phyloP scores from a whole-genome alignment of 2,888 invertebrate genomes.

The Ochlodes sylvanus region DNA sequence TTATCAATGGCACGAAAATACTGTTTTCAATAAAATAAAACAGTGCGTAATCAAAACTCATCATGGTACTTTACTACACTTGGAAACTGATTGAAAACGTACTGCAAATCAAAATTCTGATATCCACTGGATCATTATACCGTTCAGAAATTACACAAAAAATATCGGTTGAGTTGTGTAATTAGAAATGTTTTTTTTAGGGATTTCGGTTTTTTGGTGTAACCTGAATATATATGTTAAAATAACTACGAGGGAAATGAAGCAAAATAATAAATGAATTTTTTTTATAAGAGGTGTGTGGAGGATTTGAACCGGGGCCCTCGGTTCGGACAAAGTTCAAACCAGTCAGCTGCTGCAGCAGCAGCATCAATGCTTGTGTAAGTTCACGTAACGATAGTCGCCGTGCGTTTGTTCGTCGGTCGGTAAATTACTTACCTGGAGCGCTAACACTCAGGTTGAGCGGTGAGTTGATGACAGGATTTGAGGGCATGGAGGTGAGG shows the following conservation, averaged over 20 bases:
- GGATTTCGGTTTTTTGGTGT: background rate
- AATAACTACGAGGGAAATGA: too few species aligned
- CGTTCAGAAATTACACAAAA: background rate
- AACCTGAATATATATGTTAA: too few species aligned
- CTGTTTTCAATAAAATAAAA: slow-evolving; percentile 5
- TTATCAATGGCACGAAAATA: slow-evolving; percentile 1
- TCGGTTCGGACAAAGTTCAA: too few species aligned
- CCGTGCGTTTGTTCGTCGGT: too few species aligned
- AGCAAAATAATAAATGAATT: too few species aligned
- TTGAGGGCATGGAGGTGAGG: slow-evolving; percentile 90
- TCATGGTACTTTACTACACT: background rate
- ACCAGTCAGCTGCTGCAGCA: too few species aligned
- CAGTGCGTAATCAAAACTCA: background rate
- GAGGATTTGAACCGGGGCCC: too few species aligned
- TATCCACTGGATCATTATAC: slow-evolving; percentile 1
- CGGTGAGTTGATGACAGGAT: slow-evolving; percentile 91
- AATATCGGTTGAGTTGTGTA: background rate
- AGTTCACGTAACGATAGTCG: too few species aligned
- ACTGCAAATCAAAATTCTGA: background rate
- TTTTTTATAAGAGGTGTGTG: too few species aligned
- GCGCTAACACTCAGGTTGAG: slow-evolving; percentile 92
- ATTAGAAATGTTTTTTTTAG: slow-evolving; percentile 10
- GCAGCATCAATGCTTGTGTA: too few species aligned
- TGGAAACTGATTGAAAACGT: background rate
- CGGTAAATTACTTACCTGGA: slow-evolving; percentile 75